Evolutionary conservation across 2,113 vertebrate genomes (phyloP).

Genomic region (Azemiops feae): DNA sequence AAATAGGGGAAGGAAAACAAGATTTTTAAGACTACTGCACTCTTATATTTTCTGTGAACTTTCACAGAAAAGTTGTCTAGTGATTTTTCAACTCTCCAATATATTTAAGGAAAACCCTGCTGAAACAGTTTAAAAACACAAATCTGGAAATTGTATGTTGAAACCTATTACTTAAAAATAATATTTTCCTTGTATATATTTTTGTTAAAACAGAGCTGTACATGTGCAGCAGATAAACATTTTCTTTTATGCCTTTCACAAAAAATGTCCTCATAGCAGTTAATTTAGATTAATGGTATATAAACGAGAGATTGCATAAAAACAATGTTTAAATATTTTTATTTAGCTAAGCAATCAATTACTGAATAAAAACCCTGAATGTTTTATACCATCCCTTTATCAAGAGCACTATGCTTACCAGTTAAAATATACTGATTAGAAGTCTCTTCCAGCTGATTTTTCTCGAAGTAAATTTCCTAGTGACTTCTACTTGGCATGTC

Average conservation of each 20-base stretch:
- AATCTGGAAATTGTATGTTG: neutral
- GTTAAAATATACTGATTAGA: neutral
- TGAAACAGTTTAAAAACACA: neutral
- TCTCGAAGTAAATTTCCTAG: neutral
- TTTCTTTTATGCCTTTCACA: neutral
- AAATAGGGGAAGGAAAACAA: neutral
- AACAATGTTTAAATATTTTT: neutral
- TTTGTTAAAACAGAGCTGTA: neutral
- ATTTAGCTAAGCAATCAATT: neutral
- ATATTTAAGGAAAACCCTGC: neutral
- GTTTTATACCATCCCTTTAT: neutral
- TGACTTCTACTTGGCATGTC: neutral
- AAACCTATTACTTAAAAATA: neutral
- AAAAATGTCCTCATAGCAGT: neutral
- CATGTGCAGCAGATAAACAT: neutral
- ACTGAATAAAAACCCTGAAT: neutral
- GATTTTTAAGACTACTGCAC: neutral
- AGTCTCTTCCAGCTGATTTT: neutral
- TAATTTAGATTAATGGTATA: neutral
- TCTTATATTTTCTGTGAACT: neutral
- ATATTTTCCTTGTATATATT: neutral
- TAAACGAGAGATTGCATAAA: neutral
- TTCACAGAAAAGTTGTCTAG: neutral
- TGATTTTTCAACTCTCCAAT: neutral
- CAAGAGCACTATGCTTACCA: neutral